Evolutionary conservation across 1,140 invertebrate genomes (phyloP).

Genomic region (Latrodectus geometricus): DNA sequence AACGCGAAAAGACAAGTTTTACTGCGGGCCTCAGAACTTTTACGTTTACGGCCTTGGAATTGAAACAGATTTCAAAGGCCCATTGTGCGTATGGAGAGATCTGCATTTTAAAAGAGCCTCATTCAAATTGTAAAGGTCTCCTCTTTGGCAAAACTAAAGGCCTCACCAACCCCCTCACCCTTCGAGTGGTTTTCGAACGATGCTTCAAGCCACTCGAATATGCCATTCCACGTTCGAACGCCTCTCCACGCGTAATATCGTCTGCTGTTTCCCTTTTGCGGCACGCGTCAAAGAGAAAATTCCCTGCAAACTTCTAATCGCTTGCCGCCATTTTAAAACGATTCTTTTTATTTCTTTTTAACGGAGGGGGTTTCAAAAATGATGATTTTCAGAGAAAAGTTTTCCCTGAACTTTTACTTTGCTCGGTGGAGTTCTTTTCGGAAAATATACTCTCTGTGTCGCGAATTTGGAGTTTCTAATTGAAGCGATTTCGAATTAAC

Average conservation of each 20-base stretch:
- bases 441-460: not conserved
- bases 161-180: not conserved
- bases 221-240: slow-evolving; percentile 45
- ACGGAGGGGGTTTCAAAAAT: slow-evolving; percentile 47
- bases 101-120: slow-evolving; percentile 50
- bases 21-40: slow-evolving; percentile 28
- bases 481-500: slow-evolving; percentile 16
- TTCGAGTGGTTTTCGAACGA: slow-evolving; percentile 56
- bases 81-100: slow-evolving; percentile 25
- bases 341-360: slow-evolving; percentile 50
- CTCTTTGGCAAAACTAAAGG: slow-evolving; percentile 57
- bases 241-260: slow-evolving; percentile 27
- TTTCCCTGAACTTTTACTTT: slow-evolving; percentile 44
- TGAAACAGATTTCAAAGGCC: slow-evolving; percentile 40
- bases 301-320: slow-evolving; percentile 34
- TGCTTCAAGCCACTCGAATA: slow-evolving; percentile 55
- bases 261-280: slow-evolving; percentile 23
- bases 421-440: slow-evolving; percentile 32
- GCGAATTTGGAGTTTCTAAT: slow-evolving; percentile 48
- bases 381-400: slow-evolving; percentile 57
- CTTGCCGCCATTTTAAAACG: slow-evolving; percentile 38
- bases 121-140: slow-evolving; percentile 46
- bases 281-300: slow-evolving; percentile 31
- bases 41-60: slow-evolving; percentile 5
- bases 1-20: slow-evolving; percentile 10